Conservation (phyloP, 2,888 invertebrate genomes). For the Theretra japonica region DNA sequence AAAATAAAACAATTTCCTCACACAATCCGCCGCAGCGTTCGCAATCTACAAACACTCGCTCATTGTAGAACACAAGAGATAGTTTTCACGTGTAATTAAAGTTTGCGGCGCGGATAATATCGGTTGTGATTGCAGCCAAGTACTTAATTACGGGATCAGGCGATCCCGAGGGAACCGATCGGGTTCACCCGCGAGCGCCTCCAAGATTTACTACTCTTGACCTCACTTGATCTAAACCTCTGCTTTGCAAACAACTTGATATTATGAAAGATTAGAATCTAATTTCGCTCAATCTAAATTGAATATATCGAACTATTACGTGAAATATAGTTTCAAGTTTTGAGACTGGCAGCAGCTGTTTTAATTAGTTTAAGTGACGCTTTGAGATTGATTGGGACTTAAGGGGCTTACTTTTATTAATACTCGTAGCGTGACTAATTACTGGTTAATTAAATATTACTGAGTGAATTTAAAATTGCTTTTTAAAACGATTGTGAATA, state of each 20-base stretch:
- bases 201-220: constrained; percentile 72
- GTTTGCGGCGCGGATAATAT: constrained; percentile 67
- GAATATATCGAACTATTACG: not conserved
- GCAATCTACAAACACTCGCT: constrained; percentile 42
- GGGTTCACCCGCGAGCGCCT: constrained; percentile 52
- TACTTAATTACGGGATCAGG: constrained; percentile 69
- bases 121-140: constrained; percentile 66
- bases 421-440: too few species aligned
- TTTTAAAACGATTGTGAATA: constrained; percentile 11
- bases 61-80: constrained; percentile 52
- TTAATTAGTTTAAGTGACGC: constrained; percentile 6
- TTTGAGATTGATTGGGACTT: not conserved
- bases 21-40: constrained; percentile 45
- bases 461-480: not conserved
- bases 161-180: constrained; percentile 58
- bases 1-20: constrained; percentile 43
- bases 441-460: not conserved
- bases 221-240: constrained; percentile 64
- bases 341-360: not conserved
- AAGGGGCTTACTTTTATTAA: not conserved
- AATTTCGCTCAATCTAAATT: constrained; percentile 23
- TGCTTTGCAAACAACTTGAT: constrained; percentile 50
- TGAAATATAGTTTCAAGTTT: not conserved
- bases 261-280: constrained; percentile 49
- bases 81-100: constrained; percentile 69